Base-by-base conservation (phyloP, 1,140 invertebrate genomes). In the Anoplophora glabripennis region DNA sequence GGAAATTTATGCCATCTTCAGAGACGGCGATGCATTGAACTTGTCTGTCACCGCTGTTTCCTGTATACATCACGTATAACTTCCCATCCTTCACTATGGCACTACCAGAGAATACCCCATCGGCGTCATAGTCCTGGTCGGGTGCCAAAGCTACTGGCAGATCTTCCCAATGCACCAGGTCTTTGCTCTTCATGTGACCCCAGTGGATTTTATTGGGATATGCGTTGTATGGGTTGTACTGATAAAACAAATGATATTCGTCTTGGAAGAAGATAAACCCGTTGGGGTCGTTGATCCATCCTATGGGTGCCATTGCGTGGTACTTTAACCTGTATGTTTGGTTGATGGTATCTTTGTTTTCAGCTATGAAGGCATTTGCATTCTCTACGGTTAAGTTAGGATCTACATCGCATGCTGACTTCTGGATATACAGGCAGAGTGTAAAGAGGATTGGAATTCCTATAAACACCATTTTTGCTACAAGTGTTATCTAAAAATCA, bases 21-120 rank as follows among this genome's bases (percentile, higher is more conserved):
- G 74, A 76, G 7, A 75, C 59, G 7, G 77, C 77, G 3, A 78
- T 40, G 36, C 74, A 76, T 60, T 78, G 77, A 14, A 71, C 73
- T 64, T 76, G 71, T 11, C 54, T 59, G 1, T 61, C 73, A 72
- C 0, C 72, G 7, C 54, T 62, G 8, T 69, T 62, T 5, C 77
- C 77, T 0, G 76, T 76, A 61, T 78, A 78, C 51, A 78, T 75
- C 4, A 77, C 46, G 3, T 69, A 73, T 1, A 79, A 64, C 17
- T 72, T 73, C 4, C 67, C 59, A 12, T 74, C 71, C 11, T 74
- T 59, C 0, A 73, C 69, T 8, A 76, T 48, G 4, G 72, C 72
- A 0, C 72, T 73, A 8, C 77, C 77, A 0, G 73, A 59, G 4
- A 76, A 64, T 18, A 75, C 76, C n/a, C 76, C 76, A 37, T 78